Evolutionary conservation across 1,140 invertebrate species (phyloP), one percentile per base, ranked within the genome.

Genomic region (Ceratina australensis): DNA sequence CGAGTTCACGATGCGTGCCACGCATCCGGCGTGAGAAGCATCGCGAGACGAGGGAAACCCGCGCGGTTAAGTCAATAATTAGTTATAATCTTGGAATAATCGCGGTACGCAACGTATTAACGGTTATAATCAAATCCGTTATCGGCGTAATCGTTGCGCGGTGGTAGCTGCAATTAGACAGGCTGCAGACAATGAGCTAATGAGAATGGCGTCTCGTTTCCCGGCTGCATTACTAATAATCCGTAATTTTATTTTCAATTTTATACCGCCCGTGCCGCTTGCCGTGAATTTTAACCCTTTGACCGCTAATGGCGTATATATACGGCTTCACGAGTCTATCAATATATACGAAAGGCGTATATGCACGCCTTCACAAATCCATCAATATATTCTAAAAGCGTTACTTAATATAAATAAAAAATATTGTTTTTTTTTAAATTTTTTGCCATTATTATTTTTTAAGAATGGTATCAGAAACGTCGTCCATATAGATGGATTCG

Each of bases 1-100:
- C 66, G 69, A 56, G 78, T 83, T 78, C 80, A 79, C 72, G 78
- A 50, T 83, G 82, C 76, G 81, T 83, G 82, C 81, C 71, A 83
- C 69, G 75, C 72, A 82, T 71, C 80, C 65, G 33, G 71, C 80
- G 56, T 66, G 82, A 79, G 77, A 74, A 83, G 81, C 66, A 78
- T 83, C 72, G 66, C 74, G 33, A 42, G 33, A 52, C 63, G 69
- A 69, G 61, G 72, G 57, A 42, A 42, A 61, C 28, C n/a, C 65
- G 65, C 75, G 60, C 26, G 33, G 56, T 78, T 49, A 72, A 69
- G 69, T 79, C 81, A 64, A 83, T 83, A 83, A 83, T 83, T 83
- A 83, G 77, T 79, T 64, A 68, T 72, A 83, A 83, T 83, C 81
- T 79, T 26, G 47, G 76, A 56, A 59, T 83, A 83, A 83, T 79